Evolutionary conservation across 2,888 invertebrate species (phyloP).

Genomic region (Sericinus montela): DNA sequence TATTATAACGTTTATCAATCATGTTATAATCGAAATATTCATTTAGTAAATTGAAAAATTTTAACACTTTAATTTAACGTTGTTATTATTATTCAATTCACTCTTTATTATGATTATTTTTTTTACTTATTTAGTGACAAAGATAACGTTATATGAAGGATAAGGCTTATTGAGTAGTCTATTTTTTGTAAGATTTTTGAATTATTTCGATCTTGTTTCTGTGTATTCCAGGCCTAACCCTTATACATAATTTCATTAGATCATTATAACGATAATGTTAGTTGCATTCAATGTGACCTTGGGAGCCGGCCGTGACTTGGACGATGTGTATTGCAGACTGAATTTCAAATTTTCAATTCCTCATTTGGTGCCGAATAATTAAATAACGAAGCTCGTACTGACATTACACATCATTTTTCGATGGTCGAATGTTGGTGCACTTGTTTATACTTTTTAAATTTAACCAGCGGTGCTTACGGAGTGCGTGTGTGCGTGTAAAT

Average conservation of each 20-base stretch:
- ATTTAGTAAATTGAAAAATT: neutral
- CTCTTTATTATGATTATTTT: too few relatives aligned
- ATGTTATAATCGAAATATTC: neutral
- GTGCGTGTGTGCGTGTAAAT: conserved; percentile 21
- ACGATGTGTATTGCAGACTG: conserved; percentile 36
- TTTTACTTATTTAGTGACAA: too few relatives aligned
- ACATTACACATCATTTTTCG: neutral
- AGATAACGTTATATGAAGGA: too few relatives aligned
- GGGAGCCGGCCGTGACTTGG: conserved; percentile 46
- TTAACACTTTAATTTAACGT: too few relatives aligned
- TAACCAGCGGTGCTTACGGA: too few relatives aligned
- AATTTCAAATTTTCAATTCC: conserved; percentile 56
- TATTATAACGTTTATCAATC: neutral
- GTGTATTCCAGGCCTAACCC: conserved; percentile 15
- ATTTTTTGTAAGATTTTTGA: too few relatives aligned
- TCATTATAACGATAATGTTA: conserved; percentile 47
- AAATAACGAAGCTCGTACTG: conserved; percentile 26
- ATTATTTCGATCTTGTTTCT: neutral
- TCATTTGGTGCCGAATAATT: conserved; percentile 37
- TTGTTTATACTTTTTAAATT: neutral
- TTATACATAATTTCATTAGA: conserved; percentile 63
- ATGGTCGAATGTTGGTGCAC: neutral
- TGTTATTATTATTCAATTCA: too few relatives aligned
- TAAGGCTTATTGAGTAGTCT: too few relatives aligned
- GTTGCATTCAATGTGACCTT: conserved; percentile 42